These are phyloP conservation scores for Xerus rutilus DNA, from an alignment of 2,797 vertebrate species.

Conservation along the genomic window DNA sequence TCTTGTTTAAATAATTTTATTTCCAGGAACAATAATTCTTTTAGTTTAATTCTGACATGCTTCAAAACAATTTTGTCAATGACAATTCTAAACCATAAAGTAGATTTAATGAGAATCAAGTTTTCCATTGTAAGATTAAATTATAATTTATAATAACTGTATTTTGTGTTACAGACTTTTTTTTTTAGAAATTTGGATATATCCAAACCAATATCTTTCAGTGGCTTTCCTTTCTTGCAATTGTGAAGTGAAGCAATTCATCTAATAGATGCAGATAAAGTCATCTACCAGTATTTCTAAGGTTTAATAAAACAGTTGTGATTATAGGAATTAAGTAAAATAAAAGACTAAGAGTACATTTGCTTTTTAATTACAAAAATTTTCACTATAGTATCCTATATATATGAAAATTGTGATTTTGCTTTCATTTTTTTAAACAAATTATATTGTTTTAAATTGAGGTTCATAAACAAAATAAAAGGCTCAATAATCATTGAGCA, in stretches of 20 bases:
- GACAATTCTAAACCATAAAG: constrained; percentile 43
- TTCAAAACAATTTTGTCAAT: constrained; percentile 21
- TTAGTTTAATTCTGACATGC: constrained; percentile 4
- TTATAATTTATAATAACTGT: not conserved
- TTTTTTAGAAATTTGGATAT: not conserved
- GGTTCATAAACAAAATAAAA: constrained; percentile 61
- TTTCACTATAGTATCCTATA: not conserved
- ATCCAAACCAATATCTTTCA: not conserved
- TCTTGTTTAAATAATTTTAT: not conserved
- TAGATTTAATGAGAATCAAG: not conserved
- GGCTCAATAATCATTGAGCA: not conserved
- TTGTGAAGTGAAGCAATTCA: not conserved
- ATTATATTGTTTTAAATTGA: not conserved
- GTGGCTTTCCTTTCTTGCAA: not conserved
- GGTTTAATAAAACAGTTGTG: not conserved
- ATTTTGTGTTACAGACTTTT: not conserved
- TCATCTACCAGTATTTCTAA: not conserved
- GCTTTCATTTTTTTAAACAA: not conserved
- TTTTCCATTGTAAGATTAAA: constrained; percentile 45
- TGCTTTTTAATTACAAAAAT: constrained; percentile 15
- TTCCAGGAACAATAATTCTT: constrained; percentile 17
- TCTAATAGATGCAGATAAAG: constrained; percentile 5
- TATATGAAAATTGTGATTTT: not conserved
- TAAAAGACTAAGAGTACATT: not conserved
- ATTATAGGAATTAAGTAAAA: constrained; percentile 55